Conservation (phyloP, 2,888 invertebrate genomes). For the Drosophila quinaria region DNA sequence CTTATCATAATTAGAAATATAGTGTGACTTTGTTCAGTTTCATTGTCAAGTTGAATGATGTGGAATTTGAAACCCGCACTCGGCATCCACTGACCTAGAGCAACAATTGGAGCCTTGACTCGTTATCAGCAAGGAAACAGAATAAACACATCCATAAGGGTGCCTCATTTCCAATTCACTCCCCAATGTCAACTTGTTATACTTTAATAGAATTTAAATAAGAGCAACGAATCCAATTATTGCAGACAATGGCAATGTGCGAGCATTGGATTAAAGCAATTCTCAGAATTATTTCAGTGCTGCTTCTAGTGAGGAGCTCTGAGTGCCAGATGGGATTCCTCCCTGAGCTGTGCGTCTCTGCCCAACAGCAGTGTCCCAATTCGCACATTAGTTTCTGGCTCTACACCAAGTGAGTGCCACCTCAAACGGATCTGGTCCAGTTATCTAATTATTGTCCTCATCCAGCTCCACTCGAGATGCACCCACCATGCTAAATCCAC, state of each 20-base stretch:
- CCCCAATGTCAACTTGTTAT: conserved; percentile 40
- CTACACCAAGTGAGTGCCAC: conserved; percentile 87
- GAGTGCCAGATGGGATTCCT: conserved; percentile 27
- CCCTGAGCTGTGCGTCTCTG: conserved; percentile 63
- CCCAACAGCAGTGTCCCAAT: conserved; percentile 87
- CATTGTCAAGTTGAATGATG: conserved; percentile 26
- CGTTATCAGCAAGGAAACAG: conserved; percentile 42
- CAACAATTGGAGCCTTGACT: conserved; percentile 55
- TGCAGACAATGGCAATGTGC: conserved; percentile 52
- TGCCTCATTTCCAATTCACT: conserved; percentile 27
- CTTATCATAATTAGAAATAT: neutral
- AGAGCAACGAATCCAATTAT: conserved; percentile 36
- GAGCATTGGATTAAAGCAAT: conserved; percentile 28
- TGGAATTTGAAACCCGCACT: conserved; percentile 22
- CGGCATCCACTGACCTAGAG: conserved; percentile 43
- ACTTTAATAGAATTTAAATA: conserved; percentile 65
- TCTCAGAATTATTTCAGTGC: neutral
- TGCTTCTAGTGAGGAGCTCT: conserved; percentile 2
- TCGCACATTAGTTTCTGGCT: conserved; percentile 88
- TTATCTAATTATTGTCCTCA: neutral
- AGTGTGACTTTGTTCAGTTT: conserved; percentile 2
- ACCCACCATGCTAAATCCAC: conserved; percentile 86
- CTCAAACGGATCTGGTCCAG: neutral
- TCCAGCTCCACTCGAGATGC: conserved; percentile 38
- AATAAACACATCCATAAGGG: conserved; percentile 31